These are phyloP conservation scores for Rhyacophila evoluta DNA, from an alignment of 2,888 invertebrate species.

Conservation along the genomic window DNA sequence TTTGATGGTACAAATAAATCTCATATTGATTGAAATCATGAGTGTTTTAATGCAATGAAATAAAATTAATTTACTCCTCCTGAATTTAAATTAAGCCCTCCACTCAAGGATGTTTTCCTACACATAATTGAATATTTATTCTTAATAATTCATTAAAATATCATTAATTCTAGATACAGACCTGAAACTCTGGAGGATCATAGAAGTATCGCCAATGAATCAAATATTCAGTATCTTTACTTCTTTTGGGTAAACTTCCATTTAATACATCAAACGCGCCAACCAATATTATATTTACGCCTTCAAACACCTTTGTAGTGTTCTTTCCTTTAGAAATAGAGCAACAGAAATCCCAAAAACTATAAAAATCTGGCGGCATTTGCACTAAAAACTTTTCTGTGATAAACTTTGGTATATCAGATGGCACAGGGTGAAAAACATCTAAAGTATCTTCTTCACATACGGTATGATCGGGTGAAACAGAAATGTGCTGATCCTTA, in stretches of 20 bases:
- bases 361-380: slow-evolving; percentile 92
- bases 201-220: slow-evolving; percentile 92
- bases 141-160: too few species aligned
- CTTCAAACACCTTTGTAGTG: slow-evolving; percentile 74
- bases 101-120: too few species aligned
- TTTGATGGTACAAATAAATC: too few species aligned
- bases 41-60: too few species aligned
- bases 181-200: slow-evolving; percentile 95
- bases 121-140: too few species aligned
- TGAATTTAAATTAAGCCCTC: too few species aligned
- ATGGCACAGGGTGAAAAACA: slow-evolving; percentile 61
- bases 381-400: slow-evolving; percentile 82
- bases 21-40: too few species aligned
- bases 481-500: not conserved
- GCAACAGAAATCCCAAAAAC: slow-evolving; percentile 84
- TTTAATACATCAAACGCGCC: slow-evolving; percentile 90
- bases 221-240: slow-evolving; percentile 75
- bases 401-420: slow-evolving; percentile 70
- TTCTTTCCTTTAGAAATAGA: slow-evolving; percentile 66
- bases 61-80: too few species aligned
- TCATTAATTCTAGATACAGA: too few species aligned
- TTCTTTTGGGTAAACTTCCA: slow-evolving; percentile 71
- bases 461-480: not conserved
- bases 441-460: not conserved
- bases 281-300: slow-evolving; percentile 79